Evolutionary conservation across 2,113 vertebrate genomes (phyloP), one percentile per base, ranked within the genome.

Genomic region (Bagarius yarrelli): DNA sequence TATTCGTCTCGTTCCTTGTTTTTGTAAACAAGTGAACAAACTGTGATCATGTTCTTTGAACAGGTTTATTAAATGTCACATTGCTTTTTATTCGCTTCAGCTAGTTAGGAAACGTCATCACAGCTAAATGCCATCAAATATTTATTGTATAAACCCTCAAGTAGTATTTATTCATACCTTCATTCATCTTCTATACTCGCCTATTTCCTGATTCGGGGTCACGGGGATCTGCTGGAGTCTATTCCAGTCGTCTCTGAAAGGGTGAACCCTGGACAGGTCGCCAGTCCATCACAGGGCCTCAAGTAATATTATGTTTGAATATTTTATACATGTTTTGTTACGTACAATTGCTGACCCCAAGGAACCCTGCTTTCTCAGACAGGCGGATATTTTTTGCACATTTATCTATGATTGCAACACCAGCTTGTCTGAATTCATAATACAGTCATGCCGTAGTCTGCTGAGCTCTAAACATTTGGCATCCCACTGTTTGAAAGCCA

Each of bases 301-400:
- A 19, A 34, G 30, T 52, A 30, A 32, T 72, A 52, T 71, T 71
- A 19, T 53, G 15, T 53, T 72, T 72, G 6, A 52, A 52, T 72
- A 55, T 73, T 55, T 73, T 55, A 71, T 71, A 12, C 19, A 71
- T 44, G n/a, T n/a, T n/a, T n/a, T n/a, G 50, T 32, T 18, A 53
- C 11, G 25, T 53, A 53, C 25, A 71, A 50, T 19, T 32, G 16
- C 8, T 44, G 34, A 44, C 27, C 15, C 40, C 16, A 18, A 2
- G 27, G 47, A 55, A 50, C 1, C 19, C 25, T 72, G 9, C n/a
- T 5, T 16, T 50, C 5, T 50, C 66, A 70, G 13, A 47, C 5
- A 40, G 13, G 14, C 70, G 30, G 9, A 30, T 53, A 9, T 32
- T 30, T 52, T 72, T 72, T 72, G 3, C 6, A 25, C 44, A 52